Evolutionary conservation across 2,797 vertebrate species (phyloP), one percentile per base, ranked within the genome.

Genomic region (Macroramphosus scolopax): DNA sequence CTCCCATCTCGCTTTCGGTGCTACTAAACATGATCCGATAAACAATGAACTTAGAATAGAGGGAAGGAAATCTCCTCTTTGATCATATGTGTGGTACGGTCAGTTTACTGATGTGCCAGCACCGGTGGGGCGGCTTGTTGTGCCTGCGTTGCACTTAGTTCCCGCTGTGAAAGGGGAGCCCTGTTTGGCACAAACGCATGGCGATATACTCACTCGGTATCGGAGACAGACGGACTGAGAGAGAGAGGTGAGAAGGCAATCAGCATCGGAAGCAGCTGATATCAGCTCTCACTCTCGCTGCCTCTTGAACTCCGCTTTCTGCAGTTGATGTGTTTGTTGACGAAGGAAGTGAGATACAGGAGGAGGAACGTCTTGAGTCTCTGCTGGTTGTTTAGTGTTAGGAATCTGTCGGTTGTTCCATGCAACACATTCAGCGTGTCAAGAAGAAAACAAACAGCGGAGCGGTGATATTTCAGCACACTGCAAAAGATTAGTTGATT

Each of bases 101-200:
- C 34, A 29, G 17, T 46, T 57, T 63, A 53, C 43, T 53, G 65
- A 73, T 6, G 53, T 59, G 49, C 55, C 50, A 60, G 51, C 65
- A 32, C 14, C 29, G 25, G 17, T 8, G 5, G 44, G 18, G 25
- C 33, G 47, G 29, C 20, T 33, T 6, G 15, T 43, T 51, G 37
- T 63, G 57, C 50, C 57, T 25, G 54, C 11, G 4, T 34, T 37
- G 61, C 58, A 59, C 16, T 44, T 45, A 30, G 8, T 54, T 38
- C 9, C 16, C 22, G n/a, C 50, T 59, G 61, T 63, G 71, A 61
- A 56, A 68, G 63, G 34, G 35, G 49, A 77, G 33, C 51, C 52
- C 31, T 59, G 29, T 16, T 13, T 62, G 50, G 54, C 51, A 51
- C 13, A 3, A 30, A 36, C 41, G 37, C 31, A 40, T 29, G 52